Evolutionary conservation across 2,113 vertebrate genomes (phyloP), one percentile per base, ranked within the genome.

Genomic region (Paradisaea rubra): DNA sequence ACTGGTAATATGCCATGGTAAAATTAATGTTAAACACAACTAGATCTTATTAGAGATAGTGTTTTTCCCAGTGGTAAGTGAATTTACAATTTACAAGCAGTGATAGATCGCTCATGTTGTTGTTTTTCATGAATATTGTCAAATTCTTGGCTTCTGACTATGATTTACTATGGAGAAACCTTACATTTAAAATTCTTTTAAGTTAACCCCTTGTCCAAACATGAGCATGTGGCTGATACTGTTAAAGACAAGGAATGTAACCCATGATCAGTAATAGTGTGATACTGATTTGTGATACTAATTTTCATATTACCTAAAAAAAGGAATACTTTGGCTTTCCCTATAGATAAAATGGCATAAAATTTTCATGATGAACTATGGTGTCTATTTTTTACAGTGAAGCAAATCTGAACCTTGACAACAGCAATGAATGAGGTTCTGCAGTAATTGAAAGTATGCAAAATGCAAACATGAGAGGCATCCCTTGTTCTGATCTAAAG

Each of bases 191-290:
- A 68, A n/a, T 41, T 47, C 9, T 41, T 60, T 68, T 27, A 53
- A 68, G 30, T 53, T 53, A 47, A 30, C 7, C 2, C 15, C 41
- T 49, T 56, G 25, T 20, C 42, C 22, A 42, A 65, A 65, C 1
- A 6, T 13, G 12, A 72, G 5, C 30, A 60, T 60, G n/a, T 21
- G 16, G 41, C 21, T 45, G 24, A 41, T 30, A 30, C 19, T n/a
- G 15, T 52, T 10, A 66, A 47, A 60, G 16, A 39, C 16, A 53
- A 53, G 30, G 13, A 68, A 53, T 24, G 5, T 57, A 71, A 64
- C 18, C 45, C 0, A 0, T 44, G 18, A 53, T 52, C 20, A 68
- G 15, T 64, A 71, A 73, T 3, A 74, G 12, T 0, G 1, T 25
- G 28, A 56, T 54, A 73, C 3, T 86, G 28, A 66, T 78, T 83